Percentiles rank a stretch among this genome's conserved stretches.
phyloP scores from a whole-genome alignment of 2,113 vertebrate genomes.

The Mohoua ochrocephala region DNA sequence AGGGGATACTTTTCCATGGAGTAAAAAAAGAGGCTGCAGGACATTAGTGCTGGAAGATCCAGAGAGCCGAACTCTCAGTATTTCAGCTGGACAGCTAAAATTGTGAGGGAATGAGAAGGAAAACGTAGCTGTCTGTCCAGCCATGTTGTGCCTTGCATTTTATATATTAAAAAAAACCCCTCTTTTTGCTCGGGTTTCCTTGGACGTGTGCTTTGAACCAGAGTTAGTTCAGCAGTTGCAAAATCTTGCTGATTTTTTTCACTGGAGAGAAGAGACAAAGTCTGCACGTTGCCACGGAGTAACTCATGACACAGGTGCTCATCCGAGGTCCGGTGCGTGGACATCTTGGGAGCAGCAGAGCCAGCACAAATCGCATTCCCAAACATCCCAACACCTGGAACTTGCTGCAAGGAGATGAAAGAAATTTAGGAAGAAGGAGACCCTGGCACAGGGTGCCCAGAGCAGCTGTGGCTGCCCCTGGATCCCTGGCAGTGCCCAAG shows the following conservation, averaged over 20 bases:
- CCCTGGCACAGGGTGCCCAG: background rate
- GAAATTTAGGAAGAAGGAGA: background rate
- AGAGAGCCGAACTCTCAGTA: background rate
- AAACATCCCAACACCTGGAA: background rate
- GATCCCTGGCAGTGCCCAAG: accelerated
- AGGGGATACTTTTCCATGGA: background rate
- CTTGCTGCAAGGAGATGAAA: background rate
- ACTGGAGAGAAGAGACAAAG: background rate
- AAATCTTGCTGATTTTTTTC: background rate
- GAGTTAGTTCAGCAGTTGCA: background rate
- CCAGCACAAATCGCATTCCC: background rate
- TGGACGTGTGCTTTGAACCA: background rate
- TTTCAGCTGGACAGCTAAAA: background rate
- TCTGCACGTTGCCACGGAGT: too few species aligned
- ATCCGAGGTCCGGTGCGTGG: accelerated
- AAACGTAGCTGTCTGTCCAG: background rate
- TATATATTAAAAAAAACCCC: background rate
- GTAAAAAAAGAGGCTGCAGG: background rate
- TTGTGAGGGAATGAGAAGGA: background rate
- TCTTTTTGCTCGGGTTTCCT: background rate
- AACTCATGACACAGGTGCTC: background rate
- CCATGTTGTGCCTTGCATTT: background rate
- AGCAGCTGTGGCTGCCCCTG: background rate
- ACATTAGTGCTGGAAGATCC: background rate
- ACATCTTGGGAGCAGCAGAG: background rate